A percentile compares a stretch with the other conserved stretches of the same genome.
Conservation (phyloP, 2,797 vertebrate genomes). For the Sebastes hopkinsi region DNA sequence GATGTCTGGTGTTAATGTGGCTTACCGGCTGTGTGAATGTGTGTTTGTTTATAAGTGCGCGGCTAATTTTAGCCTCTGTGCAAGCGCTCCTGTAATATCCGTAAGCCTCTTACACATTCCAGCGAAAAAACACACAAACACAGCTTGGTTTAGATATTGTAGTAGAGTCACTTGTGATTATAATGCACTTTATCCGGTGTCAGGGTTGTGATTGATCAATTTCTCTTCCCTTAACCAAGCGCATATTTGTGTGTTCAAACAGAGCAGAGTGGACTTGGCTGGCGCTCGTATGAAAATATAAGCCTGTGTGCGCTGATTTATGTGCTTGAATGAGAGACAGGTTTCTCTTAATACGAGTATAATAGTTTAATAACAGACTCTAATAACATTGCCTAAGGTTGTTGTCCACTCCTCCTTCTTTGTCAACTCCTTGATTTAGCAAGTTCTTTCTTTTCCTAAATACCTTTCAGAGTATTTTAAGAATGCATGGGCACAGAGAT, state of each 20-base stretch:
- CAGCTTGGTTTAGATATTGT: not conserved
- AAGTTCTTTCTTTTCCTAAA: not conserved
- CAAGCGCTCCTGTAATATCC: conserved; percentile 21
- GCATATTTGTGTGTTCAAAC: conserved; percentile 46
- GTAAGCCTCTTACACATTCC: conserved; percentile 16
- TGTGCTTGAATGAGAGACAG: conserved; percentile 31
- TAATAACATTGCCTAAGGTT: not conserved
- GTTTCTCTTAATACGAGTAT: conserved; percentile 43
- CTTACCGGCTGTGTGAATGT: conserved; percentile 40
- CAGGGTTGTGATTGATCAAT: conserved; percentile 43
- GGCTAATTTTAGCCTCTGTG: conserved; percentile 48
- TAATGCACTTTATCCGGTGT: not conserved
- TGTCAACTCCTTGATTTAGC: not conserved
- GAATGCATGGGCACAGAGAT: not conserved
- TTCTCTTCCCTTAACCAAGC: conserved; percentile 16
- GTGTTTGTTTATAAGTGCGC: conserved; percentile 19
- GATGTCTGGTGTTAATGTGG: conserved; percentile 50
- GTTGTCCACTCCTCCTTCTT: conserved; percentile 4
- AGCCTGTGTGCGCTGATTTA: conserved; percentile 38
- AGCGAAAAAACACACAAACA: not conserved
- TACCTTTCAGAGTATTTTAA: not conserved
- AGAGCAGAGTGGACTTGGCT: conserved; percentile 48
- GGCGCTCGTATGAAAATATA: conserved; percentile 40
- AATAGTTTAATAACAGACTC: conserved; percentile 34
- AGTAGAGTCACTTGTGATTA: conserved; percentile 5